Evolutionary conservation across 1,140 invertebrate species (phyloP).

Genomic region (Bombus pascuorum): DNA sequence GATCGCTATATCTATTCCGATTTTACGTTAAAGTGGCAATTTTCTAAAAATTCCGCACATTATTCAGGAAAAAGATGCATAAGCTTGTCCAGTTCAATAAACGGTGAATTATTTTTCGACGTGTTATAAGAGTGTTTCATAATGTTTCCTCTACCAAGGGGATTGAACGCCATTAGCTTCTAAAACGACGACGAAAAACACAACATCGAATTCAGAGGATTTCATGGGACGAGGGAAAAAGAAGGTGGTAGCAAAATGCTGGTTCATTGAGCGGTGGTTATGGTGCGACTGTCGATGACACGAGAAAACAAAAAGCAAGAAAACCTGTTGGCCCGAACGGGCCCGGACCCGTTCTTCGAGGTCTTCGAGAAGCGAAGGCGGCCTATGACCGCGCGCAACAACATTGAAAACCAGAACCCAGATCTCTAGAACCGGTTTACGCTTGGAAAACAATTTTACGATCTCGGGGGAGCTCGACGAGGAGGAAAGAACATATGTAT

Average conservation of each 20-base stretch:
- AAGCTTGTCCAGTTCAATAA: not conserved
- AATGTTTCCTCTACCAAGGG: not conserved
- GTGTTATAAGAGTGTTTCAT: not conserved
- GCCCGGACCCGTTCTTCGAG: slow-evolving; percentile 40
- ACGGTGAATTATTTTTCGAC: not conserved
- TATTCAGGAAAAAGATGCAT: no score
- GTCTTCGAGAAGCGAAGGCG: slow-evolving; percentile 71
- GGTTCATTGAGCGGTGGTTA: slow-evolving; percentile 38
- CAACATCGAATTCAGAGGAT: not conserved
- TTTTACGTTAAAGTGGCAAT: not conserved
- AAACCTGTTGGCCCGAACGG: slow-evolving; percentile 30
- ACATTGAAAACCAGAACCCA: slow-evolving; percentile 79
- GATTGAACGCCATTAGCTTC: not conserved
- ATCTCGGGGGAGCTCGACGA: slow-evolving; percentile 66
- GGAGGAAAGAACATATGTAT: not conserved
- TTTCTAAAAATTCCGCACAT: not conserved
- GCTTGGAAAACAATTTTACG: slow-evolving; percentile 80
- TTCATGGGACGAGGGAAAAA: not conserved
- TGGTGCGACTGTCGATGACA: slow-evolving; percentile 11
- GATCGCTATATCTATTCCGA: no score
- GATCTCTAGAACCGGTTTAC: slow-evolving; percentile 77
- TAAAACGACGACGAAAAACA: not conserved
- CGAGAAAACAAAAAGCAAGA: slow-evolving; percentile 7
- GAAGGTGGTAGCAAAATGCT: not conserved
- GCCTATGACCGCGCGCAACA: slow-evolving; percentile 80